A percentile compares a stretch with the other conserved stretches of the same genome.
Evolutionary conservation across 2,113 vertebrate species (phyloP).

Genomic region (Camelus dromedarius): DNA sequence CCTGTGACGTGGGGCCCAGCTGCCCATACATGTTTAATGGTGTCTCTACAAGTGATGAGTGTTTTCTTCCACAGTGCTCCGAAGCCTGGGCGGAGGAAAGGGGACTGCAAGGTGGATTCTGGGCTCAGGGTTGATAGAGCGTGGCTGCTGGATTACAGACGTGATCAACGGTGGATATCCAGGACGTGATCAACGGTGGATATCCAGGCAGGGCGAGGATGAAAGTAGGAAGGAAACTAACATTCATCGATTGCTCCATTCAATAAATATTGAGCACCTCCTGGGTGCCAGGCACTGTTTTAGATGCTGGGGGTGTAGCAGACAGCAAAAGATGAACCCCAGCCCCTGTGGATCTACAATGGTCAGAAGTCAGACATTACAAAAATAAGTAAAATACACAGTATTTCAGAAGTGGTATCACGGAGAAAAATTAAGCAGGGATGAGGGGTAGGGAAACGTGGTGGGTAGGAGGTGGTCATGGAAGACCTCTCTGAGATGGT

Average conservation of each 20-base stretch:
- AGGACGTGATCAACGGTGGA: neutral
- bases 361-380: neutral
- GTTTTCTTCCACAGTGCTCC: neutral
- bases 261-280: neutral
- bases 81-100: neutral
- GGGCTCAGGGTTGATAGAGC: neutral
- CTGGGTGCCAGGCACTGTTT: neutral
- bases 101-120: neutral
- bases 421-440: neutral
- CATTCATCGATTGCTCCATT: neutral
- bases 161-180: neutral
- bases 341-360: neutral
- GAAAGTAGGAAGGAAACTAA: neutral
- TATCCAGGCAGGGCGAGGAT: neutral
- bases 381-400: neutral
- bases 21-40: neutral
- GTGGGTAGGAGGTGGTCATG: neutral
- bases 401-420: neutral
- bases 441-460: neutral
- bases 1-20: neutral
- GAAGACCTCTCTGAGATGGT: slow-evolving; percentile 7
- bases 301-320: neutral
- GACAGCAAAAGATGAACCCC: neutral
- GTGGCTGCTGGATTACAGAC: neutral
- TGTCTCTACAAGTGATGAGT: neutral